phyloP scores from a whole-genome alignment of 1,140 invertebrate species.

The Polypedilum pembai region DNA sequence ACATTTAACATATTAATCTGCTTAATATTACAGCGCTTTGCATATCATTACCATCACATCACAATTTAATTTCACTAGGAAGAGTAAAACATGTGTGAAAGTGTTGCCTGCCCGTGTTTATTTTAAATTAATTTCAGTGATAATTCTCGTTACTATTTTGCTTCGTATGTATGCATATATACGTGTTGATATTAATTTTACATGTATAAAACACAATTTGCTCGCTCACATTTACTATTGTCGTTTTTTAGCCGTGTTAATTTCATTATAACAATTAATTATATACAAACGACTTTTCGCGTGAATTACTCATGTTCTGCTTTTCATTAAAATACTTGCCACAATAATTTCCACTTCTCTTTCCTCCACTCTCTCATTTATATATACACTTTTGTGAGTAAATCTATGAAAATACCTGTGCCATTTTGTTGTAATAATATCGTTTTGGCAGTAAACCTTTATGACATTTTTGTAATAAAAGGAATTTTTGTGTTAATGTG shows the following conservation, averaged over 20 bases:
- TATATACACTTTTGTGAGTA: no score
- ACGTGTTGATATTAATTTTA: neutral
- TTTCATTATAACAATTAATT: constrained; percentile 20
- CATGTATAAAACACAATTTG: neutral
- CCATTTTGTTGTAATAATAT: constrained; percentile 19
- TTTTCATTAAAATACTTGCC: neutral
- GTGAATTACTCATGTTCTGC: constrained; percentile 10
- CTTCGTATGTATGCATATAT: neutral
- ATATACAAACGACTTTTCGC: constrained; percentile 5
- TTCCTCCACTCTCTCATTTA: no score
- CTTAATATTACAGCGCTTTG: neutral
- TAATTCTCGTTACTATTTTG: neutral
- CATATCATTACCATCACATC: neutral
- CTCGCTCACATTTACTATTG: neutral
- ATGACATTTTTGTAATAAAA: neutral
- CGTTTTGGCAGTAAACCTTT: neutral
- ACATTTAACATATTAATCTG: constrained; percentile 13
- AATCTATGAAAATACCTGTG: neutral
- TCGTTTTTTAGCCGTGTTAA: neutral
- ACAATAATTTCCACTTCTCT: neutral
- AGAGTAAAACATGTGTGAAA: no score
- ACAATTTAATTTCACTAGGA: neutral
- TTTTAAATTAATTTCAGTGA: constrained; percentile 1
- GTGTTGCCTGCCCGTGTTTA: neutral
- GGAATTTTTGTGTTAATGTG: neutral